Evolutionary conservation across 2,888 invertebrate genomes (phyloP).

Genomic region (Cyclophora albipunctata): DNA sequence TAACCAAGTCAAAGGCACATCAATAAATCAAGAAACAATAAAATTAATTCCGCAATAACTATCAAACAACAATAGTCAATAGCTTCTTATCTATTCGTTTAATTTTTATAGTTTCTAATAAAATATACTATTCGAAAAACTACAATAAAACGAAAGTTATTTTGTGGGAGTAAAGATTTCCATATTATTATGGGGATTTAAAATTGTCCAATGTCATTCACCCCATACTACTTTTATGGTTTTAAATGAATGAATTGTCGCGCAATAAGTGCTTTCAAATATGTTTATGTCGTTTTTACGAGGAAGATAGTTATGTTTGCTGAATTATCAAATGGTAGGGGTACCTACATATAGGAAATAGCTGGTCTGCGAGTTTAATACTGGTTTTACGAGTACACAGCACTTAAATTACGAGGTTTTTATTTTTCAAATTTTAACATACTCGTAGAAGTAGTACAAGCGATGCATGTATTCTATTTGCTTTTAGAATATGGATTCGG

Average conservation of each 20-base stretch:
- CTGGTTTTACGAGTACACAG: too few relatives aligned
- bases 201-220: constrained; percentile 43
- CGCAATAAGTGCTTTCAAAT: constrained; percentile 14
- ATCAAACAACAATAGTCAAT: constrained; percentile 22
- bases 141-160: constrained; percentile 39
- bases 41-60: constrained; percentile 22
- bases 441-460: too few relatives aligned
- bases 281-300: constrained; percentile 14
- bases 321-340: too few relatives aligned
- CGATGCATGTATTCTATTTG: too few relatives aligned
- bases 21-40: constrained; percentile 6
- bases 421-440: too few relatives aligned
- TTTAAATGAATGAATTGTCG: constrained; percentile 28
- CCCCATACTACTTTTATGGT: constrained; percentile 26
- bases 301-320: neutral
- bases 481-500: too few relatives aligned
- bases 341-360: too few relatives aligned
- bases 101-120: constrained; percentile 37
- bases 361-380: too few relatives aligned
- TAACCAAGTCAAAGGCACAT: neutral
- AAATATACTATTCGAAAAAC: constrained; percentile 35
- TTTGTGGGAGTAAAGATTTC: constrained; percentile 40
- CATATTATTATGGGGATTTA: constrained; percentile 36
- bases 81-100: constrained; percentile 33
- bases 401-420: too few relatives aligned